Evolutionary conservation across 2,888 invertebrate species (phyloP), one percentile per base, ranked within the genome.

Genomic region (Cataglyphis altisquamis): DNA sequence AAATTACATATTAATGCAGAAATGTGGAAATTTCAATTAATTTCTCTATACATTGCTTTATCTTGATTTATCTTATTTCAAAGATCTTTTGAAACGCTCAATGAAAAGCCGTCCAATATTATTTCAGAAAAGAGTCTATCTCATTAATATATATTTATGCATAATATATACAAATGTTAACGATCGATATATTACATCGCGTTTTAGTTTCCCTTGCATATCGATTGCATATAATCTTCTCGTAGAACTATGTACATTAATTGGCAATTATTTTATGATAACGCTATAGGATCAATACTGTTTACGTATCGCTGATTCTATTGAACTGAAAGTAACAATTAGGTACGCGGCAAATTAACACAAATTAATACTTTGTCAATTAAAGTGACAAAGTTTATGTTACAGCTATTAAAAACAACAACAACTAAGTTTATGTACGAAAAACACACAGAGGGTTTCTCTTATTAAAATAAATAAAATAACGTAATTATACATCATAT

Each of bases 181-280:
- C 12, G 45, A 60, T 68, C 15, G 29, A 78, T 15, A 18, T n/a
- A 39, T 48, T 41, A 52, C 52, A 39, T 29, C 25, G 57, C 12
- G 36, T 60, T 80, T 70, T 70, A 45, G 29, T 32, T n/a, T n/a
- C n/a, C 18, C 29, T 15, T 29, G 41, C 21, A 41, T 6, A 36
- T 21, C 18, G 32, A 64, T 25, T 25, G 29, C 29, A 36, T 29
- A 39, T 55, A 55, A 77, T 60, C 12, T 29, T 9, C 18, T 18
- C 32, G 60, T 18, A 25, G 21, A 78, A 60, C 36, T 45, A 72
- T 36, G 60, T 25, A 4, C 36, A 41, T 72, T 80, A 80, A 80
- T 60, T 78, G 60, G 68, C 52, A 68, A 68, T 68, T 68, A 68
- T 78, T 80, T 80, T 45, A 48, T n/a, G 48, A 68, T 32, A 60